These are phyloP conservation scores for Benitochromis conjunctus DNA, from an alignment of 2,113 vertebrate species.

Conservation along the genomic window DNA sequence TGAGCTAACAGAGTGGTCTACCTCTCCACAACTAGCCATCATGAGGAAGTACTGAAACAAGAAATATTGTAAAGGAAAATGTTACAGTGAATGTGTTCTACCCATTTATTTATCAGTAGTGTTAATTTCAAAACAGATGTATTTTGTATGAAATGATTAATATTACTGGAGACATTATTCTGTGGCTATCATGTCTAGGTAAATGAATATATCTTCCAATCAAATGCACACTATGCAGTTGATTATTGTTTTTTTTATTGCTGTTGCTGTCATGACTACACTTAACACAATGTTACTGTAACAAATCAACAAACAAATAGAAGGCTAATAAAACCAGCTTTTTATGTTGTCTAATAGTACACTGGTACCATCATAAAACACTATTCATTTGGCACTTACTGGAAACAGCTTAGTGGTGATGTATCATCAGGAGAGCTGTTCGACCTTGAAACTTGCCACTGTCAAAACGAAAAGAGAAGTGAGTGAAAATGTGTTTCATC, in stretches of 20 bases:
- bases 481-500: background rate
- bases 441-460: slow-evolving; percentile 74
- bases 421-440: slow-evolving; percentile 82
- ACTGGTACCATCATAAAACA: background rate
- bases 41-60: slow-evolving; percentile 65
- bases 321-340: background rate
- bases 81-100: background rate
- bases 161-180: background rate
- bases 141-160: background rate
- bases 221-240: background rate
- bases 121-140: background rate
- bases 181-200: background rate
- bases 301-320: background rate
- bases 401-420: slow-evolving; percentile 76
- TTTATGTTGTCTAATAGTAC: background rate
- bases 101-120: background rate
- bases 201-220: background rate
- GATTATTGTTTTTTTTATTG: background rate
- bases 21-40: slow-evolving; percentile 97
- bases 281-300: background rate
- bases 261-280: background rate
- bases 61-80: background rate
- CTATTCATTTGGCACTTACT: slow-evolving; percentile 74
- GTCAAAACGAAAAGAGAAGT: slow-evolving; percentile 54
- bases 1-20: slow-evolving; percentile 91